Percentiles rank a stretch among this genome's conserved stretches.
These are phyloP conservation scores for Eunapius fragilis DNA, from an alignment of 37 sponge, comb jelly and placozoan species.

Conservation along the genomic window DNA sequence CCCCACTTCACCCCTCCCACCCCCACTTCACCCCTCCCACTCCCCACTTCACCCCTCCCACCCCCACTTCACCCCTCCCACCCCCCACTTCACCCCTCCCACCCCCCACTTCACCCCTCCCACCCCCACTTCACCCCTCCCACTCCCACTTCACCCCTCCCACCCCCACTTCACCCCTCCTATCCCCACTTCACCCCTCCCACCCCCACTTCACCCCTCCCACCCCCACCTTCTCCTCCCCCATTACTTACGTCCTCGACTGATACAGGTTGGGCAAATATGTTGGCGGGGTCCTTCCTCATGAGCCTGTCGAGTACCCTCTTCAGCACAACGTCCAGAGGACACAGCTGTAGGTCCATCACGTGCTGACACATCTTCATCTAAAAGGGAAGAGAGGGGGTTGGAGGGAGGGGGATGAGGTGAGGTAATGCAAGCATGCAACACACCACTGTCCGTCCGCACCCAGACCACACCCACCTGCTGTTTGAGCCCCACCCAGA, in stretches of 20 bases:
- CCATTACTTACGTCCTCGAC: slow-evolving; percentile 81
- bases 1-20: no score
- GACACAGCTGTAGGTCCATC: slow-evolving; percentile 67
- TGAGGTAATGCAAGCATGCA: background rate
- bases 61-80: no score
- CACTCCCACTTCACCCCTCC: no score
- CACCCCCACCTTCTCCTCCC: background rate
- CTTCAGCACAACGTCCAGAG: slow-evolving; percentile 73
- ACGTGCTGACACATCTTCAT: slow-evolving; percentile 67
- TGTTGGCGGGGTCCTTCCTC: slow-evolving; percentile 83
- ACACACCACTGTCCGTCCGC: no score
- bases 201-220: background rate
- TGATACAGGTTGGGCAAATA: slow-evolving; percentile 94
- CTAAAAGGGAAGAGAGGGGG: slow-evolving; percentile 4
- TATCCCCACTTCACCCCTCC: background rate
- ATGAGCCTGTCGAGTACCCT: slow-evolving; percentile 64
- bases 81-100: no score
- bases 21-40: no score
- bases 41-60: no score
- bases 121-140: no score
- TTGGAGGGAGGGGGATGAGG: background rate
- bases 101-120: no score
- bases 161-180: background rate
- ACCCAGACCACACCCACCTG: no score
- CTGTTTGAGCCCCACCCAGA: no score